These are phyloP conservation scores for Fulica atra DNA, from an alignment of 2,113 vertebrate genomes.

Conservation along the genomic window DNA sequence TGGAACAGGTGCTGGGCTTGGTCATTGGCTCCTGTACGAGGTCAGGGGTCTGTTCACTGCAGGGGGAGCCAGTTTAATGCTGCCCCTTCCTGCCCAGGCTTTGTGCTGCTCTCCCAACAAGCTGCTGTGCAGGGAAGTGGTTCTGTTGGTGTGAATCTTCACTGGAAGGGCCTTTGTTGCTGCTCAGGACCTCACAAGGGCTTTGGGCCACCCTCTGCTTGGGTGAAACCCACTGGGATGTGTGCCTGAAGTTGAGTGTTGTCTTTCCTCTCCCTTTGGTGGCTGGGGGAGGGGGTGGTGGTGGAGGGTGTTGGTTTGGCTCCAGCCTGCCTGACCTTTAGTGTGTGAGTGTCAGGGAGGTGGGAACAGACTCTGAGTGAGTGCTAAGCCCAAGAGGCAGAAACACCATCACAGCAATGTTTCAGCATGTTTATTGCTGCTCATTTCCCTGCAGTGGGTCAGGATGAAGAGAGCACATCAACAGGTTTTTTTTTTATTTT, in stretches of 20 bases:
- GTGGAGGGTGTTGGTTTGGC: background rate
- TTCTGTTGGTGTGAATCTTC: background rate
- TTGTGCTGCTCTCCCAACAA: background rate
- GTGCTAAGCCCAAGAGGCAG: background rate
- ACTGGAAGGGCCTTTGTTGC: background rate
- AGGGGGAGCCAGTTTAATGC: background rate
- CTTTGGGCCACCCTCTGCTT: background rate
- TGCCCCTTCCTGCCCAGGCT: background rate
- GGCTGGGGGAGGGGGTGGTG: no score
- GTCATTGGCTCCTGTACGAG: background rate
- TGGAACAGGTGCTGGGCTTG: background rate
- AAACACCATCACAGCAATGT: background rate
- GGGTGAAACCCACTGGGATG: accelerated
- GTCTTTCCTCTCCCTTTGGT: background rate
- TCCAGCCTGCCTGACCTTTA: background rate
- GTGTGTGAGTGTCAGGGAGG: background rate
- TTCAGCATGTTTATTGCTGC: slow-evolving; percentile 76
- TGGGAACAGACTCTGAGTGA: background rate
- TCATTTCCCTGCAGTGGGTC: slow-evolving; percentile 67
- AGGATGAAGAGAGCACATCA: slow-evolving; percentile 55
- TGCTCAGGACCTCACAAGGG: background rate
- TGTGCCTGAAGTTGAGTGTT: background rate
- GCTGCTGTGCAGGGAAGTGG: background rate
- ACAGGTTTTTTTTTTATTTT: slow-evolving; percentile 51
- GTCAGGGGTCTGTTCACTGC: background rate